Percentiles rank a stretch among this genome's conserved stretches.
Conservation (phyloP, 1,140 invertebrate genomes). For the Solenopsis invicta region DNA sequence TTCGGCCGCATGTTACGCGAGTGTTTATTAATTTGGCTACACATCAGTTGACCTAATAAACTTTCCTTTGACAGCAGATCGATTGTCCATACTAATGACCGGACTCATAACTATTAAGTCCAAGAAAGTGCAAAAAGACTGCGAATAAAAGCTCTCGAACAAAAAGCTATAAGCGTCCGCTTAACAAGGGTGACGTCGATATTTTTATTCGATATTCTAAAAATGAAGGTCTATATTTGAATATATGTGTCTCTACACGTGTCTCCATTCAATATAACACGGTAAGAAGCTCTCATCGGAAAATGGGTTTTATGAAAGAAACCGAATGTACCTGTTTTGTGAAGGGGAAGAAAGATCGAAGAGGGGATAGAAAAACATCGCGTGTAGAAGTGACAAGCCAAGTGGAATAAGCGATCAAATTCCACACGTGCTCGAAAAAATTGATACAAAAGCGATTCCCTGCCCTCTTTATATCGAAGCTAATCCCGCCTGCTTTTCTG, state of each 20-base stretch:
- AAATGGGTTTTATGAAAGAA: conserved; percentile 13
- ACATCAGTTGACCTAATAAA: neutral
- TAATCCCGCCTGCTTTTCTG: neutral
- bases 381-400: conserved; percentile 67
- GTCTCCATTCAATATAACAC: neutral
- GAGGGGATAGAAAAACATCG: conserved; percentile 32
- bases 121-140: neutral
- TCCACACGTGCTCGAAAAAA: conserved; percentile 55
- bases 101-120: neutral
- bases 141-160: neutral
- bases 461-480: conserved; percentile 20
- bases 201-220: neutral
- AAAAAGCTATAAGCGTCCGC: too few species aligned
- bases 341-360: conserved; percentile 27
- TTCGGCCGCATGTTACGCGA: conserved; percentile 17
- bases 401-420: conserved; percentile 74
- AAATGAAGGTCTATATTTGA: neutral
- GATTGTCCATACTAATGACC: neutral
- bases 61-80: neutral
- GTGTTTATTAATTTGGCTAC: conserved; percentile 14
- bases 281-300: conserved; percentile 12
- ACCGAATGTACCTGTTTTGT: conserved; percentile 23
- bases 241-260: neutral
- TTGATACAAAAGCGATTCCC: conserved; percentile 56
- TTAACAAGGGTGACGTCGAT: neutral